A percentile compares a stretch with the other conserved stretches of the same genome.
phyloP scores from a whole-genome alignment of 1,140 invertebrate species.

The Heliothis virescens region DNA sequence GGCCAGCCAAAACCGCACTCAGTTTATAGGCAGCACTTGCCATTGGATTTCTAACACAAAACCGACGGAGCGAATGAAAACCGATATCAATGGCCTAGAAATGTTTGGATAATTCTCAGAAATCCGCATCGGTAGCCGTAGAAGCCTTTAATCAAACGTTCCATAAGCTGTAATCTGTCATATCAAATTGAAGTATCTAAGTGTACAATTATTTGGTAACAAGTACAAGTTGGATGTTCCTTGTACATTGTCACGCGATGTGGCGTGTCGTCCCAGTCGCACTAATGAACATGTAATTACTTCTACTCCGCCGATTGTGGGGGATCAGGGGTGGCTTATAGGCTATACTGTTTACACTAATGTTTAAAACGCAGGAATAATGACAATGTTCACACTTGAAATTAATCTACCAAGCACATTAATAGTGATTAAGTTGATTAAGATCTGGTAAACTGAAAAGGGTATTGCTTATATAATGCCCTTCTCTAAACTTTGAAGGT shows the following conservation, averaged over 20 bases:
- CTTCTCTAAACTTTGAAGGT: constrained; percentile 1
- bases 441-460: not conserved
- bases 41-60: not conserved
- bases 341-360: constrained; percentile 7
- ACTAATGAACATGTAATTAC: constrained; percentile 76
- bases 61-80: no score
- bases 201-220: constrained; percentile 66
- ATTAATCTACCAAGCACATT: not conserved
- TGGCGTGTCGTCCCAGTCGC: constrained; percentile 68
- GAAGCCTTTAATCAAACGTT: not conserved
- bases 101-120: not conserved
- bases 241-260: constrained; percentile 64
- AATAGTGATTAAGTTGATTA: not conserved
- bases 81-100: no score
- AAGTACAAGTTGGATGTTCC: constrained; percentile 52
- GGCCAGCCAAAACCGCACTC: not conserved
- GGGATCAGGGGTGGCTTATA: constrained; percentile 53
- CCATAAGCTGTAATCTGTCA: constrained; percentile 42
- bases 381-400: not conserved
- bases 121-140: no score
- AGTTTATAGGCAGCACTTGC: not conserved
- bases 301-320: constrained; percentile 60
- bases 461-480: not conserved
- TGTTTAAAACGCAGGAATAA: constrained; percentile 2
- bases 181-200: constrained; percentile 54